Conservation (phyloP, 64 coral and sea anemone genomes). For the Montipora sp. region DNA sequence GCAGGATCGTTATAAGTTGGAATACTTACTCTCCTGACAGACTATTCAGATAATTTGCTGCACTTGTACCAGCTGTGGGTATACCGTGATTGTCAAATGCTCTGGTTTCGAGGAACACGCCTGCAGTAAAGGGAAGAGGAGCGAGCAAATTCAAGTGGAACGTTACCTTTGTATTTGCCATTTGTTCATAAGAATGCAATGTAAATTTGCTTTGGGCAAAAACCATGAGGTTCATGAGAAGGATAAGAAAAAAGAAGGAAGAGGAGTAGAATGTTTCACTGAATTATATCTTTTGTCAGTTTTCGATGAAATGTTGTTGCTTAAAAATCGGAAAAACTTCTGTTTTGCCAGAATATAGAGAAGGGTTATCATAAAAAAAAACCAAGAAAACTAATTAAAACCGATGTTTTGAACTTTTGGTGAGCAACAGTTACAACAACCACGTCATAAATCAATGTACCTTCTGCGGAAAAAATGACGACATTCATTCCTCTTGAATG, state of each 20-base stretch:
- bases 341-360: no score
- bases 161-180: not conserved
- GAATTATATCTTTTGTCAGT: no score
- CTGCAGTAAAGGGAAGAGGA: not conserved
- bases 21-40: slow-evolving; percentile 30
- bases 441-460: not conserved
- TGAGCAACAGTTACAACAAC: not conserved
- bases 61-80: not conserved
- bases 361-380: not conserved
- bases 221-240: no score
- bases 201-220: no score
- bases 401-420: no score
- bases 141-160: no score
- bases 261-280: no score
- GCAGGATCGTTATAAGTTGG: not conserved
- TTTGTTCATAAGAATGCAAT: not conserved
- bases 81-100: slow-evolving; percentile 14
- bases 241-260: no score
- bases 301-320: no score
- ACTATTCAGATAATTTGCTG: not conserved
- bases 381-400: not conserved
- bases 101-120: slow-evolving; percentile 10
- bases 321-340: no score
- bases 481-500: slow-evolving; percentile 25
- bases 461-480: slow-evolving; percentile 17